Conservation (phyloP, 2,113 vertebrate species). For the Spea multiplicata region DNA sequence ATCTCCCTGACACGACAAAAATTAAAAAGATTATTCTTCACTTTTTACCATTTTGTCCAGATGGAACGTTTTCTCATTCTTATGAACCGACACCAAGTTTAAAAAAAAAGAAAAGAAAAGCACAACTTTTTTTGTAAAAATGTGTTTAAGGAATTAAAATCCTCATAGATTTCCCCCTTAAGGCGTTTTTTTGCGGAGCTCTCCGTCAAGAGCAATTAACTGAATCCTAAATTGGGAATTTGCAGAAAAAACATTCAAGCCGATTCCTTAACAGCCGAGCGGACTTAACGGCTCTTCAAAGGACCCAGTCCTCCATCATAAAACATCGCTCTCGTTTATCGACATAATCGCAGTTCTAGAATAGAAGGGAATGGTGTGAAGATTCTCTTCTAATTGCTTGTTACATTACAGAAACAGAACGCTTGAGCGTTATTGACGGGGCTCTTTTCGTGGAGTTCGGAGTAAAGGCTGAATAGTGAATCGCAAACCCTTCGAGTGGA, state of each 20-base stretch:
- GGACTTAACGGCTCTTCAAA: neutral
- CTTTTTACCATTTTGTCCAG: no score
- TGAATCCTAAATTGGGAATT: neutral
- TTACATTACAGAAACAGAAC: conserved; percentile 16
- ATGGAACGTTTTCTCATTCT: no score
- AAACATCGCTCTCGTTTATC: neutral
- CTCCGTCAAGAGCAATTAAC: conserved; percentile 3
- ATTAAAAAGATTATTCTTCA: no score
- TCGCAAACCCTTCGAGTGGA: neutral
- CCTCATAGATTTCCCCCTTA: neutral
- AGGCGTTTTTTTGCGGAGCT: neutral
- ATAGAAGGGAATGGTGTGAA: neutral
- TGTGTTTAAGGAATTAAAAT: no score
- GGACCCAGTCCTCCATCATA: neutral
- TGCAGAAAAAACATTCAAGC: neutral
- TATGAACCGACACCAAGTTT: no score
- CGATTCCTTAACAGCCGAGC: neutral
- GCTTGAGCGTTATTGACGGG: conserved; percentile 6
- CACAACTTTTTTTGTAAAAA: no score
- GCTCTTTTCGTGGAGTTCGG: neutral
- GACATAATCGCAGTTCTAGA: neutral
- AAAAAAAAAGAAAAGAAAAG: no score
- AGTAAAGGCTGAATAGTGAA: neutral
- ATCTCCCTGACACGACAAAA: no score
- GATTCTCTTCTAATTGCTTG: conserved; percentile 13